These are phyloP conservation scores for Carduelis carduelis DNA, from an alignment of 2,797 vertebrate genomes.

Conservation along the genomic window DNA sequence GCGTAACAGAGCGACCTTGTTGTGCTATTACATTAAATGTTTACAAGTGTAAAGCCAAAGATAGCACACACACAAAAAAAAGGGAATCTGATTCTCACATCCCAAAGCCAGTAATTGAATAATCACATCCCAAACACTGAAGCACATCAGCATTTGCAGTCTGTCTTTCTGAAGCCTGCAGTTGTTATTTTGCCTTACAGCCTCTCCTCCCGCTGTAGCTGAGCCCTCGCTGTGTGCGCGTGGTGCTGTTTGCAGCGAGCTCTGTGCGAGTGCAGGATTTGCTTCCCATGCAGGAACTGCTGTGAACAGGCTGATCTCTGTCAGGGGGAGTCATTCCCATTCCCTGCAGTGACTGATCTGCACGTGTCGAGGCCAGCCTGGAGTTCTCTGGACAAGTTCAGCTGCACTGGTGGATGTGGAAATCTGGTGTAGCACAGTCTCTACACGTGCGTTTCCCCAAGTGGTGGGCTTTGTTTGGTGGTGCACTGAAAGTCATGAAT, in stretches of 20 bases:
- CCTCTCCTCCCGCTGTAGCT: not conserved
- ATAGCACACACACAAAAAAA: not conserved
- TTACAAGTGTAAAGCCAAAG: not conserved
- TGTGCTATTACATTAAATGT: not conserved
- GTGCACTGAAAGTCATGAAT: not conserved
- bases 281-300: not conserved
- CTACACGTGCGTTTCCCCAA: accelerated
- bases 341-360: not conserved
- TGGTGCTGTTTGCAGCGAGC: not conserved
- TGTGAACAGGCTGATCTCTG: not conserved
- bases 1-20: not conserved
- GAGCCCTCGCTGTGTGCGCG: not conserved
- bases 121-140: not conserved
- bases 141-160: not conserved
- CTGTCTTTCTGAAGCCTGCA: not conserved
- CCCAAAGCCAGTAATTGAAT: not conserved
- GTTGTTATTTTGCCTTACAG: not conserved
- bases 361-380: not conserved
- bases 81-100: not conserved
- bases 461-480: not conserved
- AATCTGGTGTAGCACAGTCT: not conserved
- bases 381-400: not conserved
- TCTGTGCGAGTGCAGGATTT: not conserved
- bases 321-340: not conserved
- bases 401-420: not conserved